These are phyloP conservation scores for Brachystomella parvula DNA, from an alignment of 1,140 invertebrate species.

Conservation along the genomic window DNA sequence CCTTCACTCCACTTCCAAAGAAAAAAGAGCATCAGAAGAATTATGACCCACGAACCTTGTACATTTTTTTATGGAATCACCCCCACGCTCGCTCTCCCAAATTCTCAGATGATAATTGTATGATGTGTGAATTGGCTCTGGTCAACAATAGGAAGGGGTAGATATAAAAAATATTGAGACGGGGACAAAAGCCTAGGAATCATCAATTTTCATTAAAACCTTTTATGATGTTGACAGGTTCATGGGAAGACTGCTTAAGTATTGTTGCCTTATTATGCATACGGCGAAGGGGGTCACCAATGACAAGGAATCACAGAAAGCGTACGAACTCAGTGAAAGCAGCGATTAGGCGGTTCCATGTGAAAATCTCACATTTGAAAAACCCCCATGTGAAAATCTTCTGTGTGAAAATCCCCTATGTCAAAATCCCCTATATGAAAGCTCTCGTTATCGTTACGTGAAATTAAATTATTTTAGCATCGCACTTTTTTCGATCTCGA, in stretches of 20 bases:
- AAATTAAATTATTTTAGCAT: too few relatives aligned
- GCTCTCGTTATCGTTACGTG: too few relatives aligned
- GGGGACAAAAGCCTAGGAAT: too few relatives aligned
- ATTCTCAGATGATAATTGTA: background rate
- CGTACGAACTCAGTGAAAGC: too few relatives aligned
- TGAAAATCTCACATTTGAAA: too few relatives aligned
- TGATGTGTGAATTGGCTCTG: slow-evolving; percentile 12
- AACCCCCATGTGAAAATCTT: too few relatives aligned
- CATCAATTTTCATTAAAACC: background rate
- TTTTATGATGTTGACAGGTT: background rate
- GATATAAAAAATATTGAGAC: background rate
- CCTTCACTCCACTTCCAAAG: background rate
- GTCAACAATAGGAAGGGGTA: background rate
- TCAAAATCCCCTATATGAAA: too few relatives aligned
- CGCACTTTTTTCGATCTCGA: too few relatives aligned
- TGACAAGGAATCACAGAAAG: too few relatives aligned
- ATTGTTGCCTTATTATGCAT: background rate
- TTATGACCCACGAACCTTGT: background rate
- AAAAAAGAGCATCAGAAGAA: background rate
- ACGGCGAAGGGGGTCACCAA: background rate
- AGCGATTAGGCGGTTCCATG: too few relatives aligned
- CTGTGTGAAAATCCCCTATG: too few relatives aligned
- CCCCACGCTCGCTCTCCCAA: background rate
- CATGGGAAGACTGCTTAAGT: too few relatives aligned
- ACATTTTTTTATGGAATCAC: background rate